Evolutionary conservation across 2,888 invertebrate species (phyloP), one percentile per base, ranked within the genome.

Genomic region (Palloptera scutellata): DNA sequence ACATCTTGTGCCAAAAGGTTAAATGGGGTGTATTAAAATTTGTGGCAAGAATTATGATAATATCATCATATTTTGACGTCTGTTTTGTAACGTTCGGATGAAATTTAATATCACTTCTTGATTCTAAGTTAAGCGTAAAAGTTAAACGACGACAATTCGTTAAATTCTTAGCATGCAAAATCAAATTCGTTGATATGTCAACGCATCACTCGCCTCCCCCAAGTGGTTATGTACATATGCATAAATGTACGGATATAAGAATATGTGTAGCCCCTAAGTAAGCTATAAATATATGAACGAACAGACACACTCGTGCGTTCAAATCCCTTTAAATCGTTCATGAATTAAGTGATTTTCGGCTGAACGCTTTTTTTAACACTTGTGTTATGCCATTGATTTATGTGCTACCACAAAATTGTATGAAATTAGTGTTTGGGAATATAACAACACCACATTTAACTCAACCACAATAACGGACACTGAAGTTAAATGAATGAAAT

Each of bases 11-110:
- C 62, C 20, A 52, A 55, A 62, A 41, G 60, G 54, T 66, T 67
- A 72, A 80, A 80, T 78, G 80, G 77, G 19, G 74, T 73, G 78
- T 76, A 72, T 73, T 77, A 77, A 71, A 77, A 75, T 70, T 80
- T 78, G 79, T 72, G 75, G 77, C 75, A 76, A 75, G 71, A 73
- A 75, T 75, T 72, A 77, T 75, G 76, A 76, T 62, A 70, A 66
- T 52, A 52, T 54, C 64, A 70, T 59, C 62, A 60, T 45, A 51
- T 30, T 20, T 13, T 42, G 41, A 52, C 51, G 76, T 75, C 76
- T 71, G 75, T 77, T 76, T 75, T 72, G 69, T 72, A 72, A 66
- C 66, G 70, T 62, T 40, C 66, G 69, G 66, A 74, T 73, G 74
- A 73, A 73, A 75, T 70, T 65, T 72, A 74, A 77, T 75, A 73